A percentile compares a stretch with the other conserved stretches of the same genome.
Evolutionary conservation across 2,797 vertebrate genomes (phyloP).

Genomic region (Pseudochirops corinnae): DNA sequence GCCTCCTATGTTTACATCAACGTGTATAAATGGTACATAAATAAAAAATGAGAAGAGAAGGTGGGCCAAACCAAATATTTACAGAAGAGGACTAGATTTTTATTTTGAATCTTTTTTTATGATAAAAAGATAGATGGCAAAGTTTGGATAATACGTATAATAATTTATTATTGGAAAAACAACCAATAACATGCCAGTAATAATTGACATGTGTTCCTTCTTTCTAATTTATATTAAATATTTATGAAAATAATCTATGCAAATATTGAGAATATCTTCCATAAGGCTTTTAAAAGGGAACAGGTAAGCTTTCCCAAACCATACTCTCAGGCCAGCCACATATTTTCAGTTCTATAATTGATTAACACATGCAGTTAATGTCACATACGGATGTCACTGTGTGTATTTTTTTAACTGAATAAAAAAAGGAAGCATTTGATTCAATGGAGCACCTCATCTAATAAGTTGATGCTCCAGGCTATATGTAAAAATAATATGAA

Average conservation of each 20-base stretch:
- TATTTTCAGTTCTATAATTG: not conserved
- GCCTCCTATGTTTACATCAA: not conserved
- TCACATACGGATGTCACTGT: not conserved
- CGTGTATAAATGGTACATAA: not conserved
- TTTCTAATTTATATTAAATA: not conserved
- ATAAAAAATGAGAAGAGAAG: not conserved
- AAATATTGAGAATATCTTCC: not conserved
- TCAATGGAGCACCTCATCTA: not conserved
- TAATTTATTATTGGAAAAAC: not conserved
- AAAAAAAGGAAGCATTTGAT: not conserved
- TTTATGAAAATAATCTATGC: not conserved
- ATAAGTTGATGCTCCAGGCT: not conserved
- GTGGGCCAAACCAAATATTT: not conserved
- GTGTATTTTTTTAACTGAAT: not conserved
- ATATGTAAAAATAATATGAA: not conserved
- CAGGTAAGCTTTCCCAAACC: not conserved
- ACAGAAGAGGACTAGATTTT: not conserved
- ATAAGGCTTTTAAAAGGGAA: not conserved
- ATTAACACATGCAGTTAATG: not conserved
- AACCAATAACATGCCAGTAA: not conserved
- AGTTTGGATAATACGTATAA: not conserved
- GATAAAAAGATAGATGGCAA: not conserved
- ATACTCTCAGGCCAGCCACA: not conserved
- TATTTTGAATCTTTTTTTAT: not conserved
- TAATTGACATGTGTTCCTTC: not conserved